Base-by-base conservation (phyloP, 2,888 invertebrate species). In the Cryptophagus acutangulus region DNA sequence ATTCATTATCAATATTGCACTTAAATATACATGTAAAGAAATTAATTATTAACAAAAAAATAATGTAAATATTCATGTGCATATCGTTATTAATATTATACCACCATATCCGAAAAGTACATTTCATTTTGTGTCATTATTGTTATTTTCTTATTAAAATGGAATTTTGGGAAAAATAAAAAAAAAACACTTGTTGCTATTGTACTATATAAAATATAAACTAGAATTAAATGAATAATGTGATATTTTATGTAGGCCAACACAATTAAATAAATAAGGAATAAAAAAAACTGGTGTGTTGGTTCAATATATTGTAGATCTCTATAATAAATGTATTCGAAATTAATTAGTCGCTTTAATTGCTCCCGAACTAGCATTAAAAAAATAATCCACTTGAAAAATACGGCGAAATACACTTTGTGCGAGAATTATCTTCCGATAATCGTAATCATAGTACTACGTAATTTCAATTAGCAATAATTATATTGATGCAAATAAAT, bases 231-330 rank as follows among this genome's bases (percentile, higher is more conserved):
- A 62, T 63, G 55, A 65, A 65, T 65, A 66, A 65, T 66, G 66
- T 66, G 66, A 66, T 66, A 66, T 66, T 66, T 66, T 66, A 62
- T 62, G 65, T 66, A 66, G 65, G 63, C 59, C 62, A 65, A 59
- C 36, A 43, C n/a, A 40, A 43, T 46, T 20, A n/a, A 12, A 30
- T 30, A 26, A 26, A 12, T 26, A 26, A 26, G n/a, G n/a, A 26
- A 26, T n/a, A n/a, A n/a, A n/a, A n/a, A n/a, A n/a, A n/a, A n/a
- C n/a, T n/a, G n/a, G n/a, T n/a, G n/a, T n/a, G n/a, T n/a, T n/a
- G n/a, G n/a, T n/a, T n/a, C n/a, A n/a, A 26, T 4, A 4, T 13
- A 26, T 26, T 26, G 26, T 26, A 26, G 26, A 26, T 13, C 3
- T 12, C 20, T 12, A 26, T 12, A 26, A 26, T 26, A 26, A 26